Evolutionary conservation across 2,113 vertebrate genomes (phyloP).

Genomic region (Andinoacara biseriatus): DNA sequence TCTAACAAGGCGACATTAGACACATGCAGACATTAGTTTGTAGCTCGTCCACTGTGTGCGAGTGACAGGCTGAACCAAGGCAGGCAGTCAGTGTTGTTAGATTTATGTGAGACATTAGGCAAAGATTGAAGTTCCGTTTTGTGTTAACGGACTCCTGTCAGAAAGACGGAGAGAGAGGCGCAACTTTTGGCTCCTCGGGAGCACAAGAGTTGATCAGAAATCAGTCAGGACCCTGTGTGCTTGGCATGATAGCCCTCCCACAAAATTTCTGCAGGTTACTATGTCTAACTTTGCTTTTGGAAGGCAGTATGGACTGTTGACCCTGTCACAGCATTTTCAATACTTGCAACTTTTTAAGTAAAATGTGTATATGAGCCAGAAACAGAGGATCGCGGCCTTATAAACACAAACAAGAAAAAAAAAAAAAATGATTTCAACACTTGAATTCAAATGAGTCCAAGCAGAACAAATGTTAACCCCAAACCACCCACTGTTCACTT

Average conservation of each 20-base stretch:
- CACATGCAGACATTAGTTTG: conserved; percentile 54
- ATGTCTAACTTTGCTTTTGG: background rate
- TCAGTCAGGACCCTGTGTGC: conserved; percentile 7
- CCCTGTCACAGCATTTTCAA: background rate
- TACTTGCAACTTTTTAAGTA: background rate
- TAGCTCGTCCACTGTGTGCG: conserved; percentile 42
- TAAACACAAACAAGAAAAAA: background rate
- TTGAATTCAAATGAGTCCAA: conserved; percentile 2
- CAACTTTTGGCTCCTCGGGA: conserved; percentile 30
- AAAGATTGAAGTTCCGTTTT: conserved; percentile 61
- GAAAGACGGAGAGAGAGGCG: conserved; percentile 5
- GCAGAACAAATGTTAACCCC: background rate
- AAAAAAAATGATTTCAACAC: background rate
- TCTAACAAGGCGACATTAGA: conserved; percentile 46
- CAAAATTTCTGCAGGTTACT: conserved; percentile 21
- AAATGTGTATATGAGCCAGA: background rate
- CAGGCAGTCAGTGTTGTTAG: conserved; percentile 57
- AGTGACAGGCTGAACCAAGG: conserved; percentile 39
- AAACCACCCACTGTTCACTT: background rate
- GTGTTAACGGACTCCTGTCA: conserved; percentile 57
- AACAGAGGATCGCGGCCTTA: background rate
- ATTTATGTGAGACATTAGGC: conserved; percentile 65
- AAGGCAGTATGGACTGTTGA: background rate
- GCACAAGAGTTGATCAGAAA: conserved; percentile 39
- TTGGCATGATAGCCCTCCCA: conserved; percentile 13